Conservation (phyloP, 2,888 invertebrate species). For the Smittia sp. region DNA sequence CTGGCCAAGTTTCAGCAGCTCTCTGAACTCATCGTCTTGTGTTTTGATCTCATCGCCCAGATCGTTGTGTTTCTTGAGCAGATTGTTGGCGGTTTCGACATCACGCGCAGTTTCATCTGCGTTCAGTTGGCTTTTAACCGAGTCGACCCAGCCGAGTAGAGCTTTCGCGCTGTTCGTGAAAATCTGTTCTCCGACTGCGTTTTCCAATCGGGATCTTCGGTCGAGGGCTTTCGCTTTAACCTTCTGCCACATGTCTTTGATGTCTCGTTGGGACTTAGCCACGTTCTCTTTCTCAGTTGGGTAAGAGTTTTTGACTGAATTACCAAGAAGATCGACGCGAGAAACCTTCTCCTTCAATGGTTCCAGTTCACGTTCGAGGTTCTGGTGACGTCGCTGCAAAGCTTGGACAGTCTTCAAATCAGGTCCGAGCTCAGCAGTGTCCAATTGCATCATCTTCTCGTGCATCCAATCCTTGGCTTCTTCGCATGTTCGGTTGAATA, state of each 20-base stretch:
- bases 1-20: slow-evolving; percentile 75
- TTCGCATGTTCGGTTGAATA: slow-evolving; percentile 93
- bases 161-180: slow-evolving; percentile 82
- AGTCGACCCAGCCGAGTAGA: slow-evolving; percentile 76
- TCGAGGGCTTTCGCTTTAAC: slow-evolving; percentile 82
- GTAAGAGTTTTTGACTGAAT: slow-evolving; percentile 86
- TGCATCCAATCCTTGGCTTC: slow-evolving; percentile 97
- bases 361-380: slow-evolving; percentile 89
- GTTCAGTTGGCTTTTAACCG: slow-evolving; percentile 74
- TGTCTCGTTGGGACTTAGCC: slow-evolving; percentile 76
- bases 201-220: slow-evolving; percentile 79
- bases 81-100: slow-evolving; percentile 87
- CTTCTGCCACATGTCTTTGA: slow-evolving; percentile 83
- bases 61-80: slow-evolving; percentile 88
- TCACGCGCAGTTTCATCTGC: slow-evolving; percentile 79
- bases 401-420: slow-evolving; percentile 91
- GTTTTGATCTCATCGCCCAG: slow-evolving; percentile 86
- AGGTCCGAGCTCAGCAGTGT: slow-evolving; percentile 71
- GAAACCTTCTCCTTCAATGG: slow-evolving; percentile 93
- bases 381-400: slow-evolving; percentile 85
- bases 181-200: slow-evolving; percentile 93
- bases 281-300: slow-evolving; percentile 88
- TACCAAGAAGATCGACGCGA: slow-evolving; percentile 81
- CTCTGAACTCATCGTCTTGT: slow-evolving; percentile 85
- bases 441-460: slow-evolving; percentile 90